phyloP scores from a whole-genome alignment of 1,140 invertebrate species.

The Thaumatotibia leucotreta region DNA sequence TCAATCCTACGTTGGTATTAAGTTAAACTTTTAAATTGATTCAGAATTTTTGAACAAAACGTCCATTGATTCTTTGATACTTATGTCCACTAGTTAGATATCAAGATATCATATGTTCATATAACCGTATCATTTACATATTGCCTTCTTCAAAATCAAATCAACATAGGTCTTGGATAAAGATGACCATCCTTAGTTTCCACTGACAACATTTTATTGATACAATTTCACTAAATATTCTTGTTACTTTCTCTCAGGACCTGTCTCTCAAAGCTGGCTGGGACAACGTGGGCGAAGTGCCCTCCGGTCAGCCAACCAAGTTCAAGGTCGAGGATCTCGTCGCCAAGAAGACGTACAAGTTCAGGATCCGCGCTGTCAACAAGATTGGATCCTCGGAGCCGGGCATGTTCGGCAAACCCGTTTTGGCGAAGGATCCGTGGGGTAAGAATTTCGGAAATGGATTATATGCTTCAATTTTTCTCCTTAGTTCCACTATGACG shows the following conservation, averaged over 20 bases:
- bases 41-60: no score
- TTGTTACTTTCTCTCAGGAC: constrained; percentile 46
- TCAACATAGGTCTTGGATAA: no score
- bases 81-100: no score
- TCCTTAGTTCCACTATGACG: background rate
- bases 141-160: no score
- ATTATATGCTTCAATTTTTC: background rate
- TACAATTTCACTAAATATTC: background rate
- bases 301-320: constrained; percentile 80
- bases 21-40: no score
- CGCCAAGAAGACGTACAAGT: constrained; percentile 94
- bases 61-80: no score
- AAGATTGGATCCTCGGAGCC: constrained; percentile 93
- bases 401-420: constrained; percentile 88
- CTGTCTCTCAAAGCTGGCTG: constrained; percentile 83
- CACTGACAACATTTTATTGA: no score
- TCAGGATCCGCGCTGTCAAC: constrained; percentile 96
- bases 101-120: no score
- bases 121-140: no score
- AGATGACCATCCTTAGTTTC: no score
- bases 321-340: constrained; percentile 93
- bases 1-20: no score
- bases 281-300: constrained; percentile 88
- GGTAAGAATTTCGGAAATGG: constrained; percentile 78
- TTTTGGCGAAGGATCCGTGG: constrained; percentile 98